Percentiles rank a stretch among this genome's conserved stretches.
Evolutionary conservation across 2,888 invertebrate genomes (phyloP).

Genomic region (Acanthococcus lagerstroemiae): DNA sequence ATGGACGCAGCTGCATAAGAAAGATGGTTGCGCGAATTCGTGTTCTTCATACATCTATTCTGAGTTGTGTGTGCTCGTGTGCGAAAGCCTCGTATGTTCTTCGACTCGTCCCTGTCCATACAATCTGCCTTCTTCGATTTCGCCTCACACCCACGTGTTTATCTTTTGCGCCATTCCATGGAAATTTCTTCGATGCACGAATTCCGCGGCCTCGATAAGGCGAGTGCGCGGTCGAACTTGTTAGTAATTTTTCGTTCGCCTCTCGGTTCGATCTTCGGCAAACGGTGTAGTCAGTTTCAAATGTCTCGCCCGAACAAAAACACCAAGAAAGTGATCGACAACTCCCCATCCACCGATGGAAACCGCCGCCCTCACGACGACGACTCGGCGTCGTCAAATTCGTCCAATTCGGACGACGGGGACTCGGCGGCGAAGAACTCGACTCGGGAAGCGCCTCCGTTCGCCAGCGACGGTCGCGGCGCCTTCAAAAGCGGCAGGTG

Average conservation of each 20-base stretch:
- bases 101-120: too few species aligned
- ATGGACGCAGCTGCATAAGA: too few species aligned
- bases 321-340: conserved; percentile 14
- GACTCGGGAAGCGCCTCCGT: conserved; percentile 34
- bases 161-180: background rate
- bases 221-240: background rate
- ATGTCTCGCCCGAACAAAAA: conserved; percentile 29
- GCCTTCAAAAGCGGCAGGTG: conserved; percentile 34
- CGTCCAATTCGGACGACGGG: conserved; percentile 20
- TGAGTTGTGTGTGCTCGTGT: too few species aligned
- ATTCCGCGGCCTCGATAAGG: too few species aligned
- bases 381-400: conserved; percentile 21
- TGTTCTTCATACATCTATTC: too few species aligned
- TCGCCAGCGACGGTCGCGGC: conserved; percentile 40
- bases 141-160: too few species aligned
- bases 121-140: too few species aligned
- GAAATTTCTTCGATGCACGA: too few species aligned
- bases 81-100: too few species aligned
- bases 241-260: too few species aligned
- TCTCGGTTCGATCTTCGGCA: too few species aligned
- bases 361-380: background rate
- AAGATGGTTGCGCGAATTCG: too few species aligned
- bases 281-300: conserved; percentile 44
- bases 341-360: background rate
- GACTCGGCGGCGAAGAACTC: conserved; percentile 36